Evolutionary conservation across 2,113 vertebrate species (phyloP).

Genomic region (Carassius gibelio): DNA sequence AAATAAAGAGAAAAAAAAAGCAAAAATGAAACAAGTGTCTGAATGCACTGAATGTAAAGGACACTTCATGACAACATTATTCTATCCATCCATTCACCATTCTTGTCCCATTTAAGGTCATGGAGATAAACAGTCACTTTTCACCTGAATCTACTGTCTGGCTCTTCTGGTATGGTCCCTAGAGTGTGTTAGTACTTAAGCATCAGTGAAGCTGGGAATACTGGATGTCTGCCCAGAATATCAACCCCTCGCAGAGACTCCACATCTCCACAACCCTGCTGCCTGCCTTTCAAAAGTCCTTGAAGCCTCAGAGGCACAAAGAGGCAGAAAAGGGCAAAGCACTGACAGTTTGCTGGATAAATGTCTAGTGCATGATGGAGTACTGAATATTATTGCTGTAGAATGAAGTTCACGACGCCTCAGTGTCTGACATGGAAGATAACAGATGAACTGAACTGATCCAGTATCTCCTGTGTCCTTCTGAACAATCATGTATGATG

Average conservation of each 20-base stretch:
- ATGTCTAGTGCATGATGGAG: background rate
- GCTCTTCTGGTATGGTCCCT: background rate
- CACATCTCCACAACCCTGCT: background rate
- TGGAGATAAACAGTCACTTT: background rate
- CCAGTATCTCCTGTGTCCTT: background rate
- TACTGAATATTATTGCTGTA: background rate
- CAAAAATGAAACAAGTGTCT: background rate
- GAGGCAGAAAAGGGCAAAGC: background rate
- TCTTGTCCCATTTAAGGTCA: background rate
- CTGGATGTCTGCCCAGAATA: slow-evolving; percentile 37
- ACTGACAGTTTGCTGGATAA: background rate
- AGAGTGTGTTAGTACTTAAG: background rate
- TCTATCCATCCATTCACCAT: background rate
- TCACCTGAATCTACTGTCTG: background rate
- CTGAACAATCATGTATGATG: background rate
- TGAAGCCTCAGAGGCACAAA: slow-evolving; percentile 2
- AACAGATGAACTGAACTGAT: slow-evolving; percentile 7
- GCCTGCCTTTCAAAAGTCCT: slow-evolving; percentile 28
- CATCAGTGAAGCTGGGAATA: slow-evolving; percentile 3
- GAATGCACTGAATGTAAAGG: background rate
- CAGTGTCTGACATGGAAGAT: background rate
- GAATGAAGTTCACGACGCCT: background rate
- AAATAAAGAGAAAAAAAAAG: background rate
- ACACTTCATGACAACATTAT: background rate
- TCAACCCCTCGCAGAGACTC: slow-evolving; percentile 13